phyloP scores from a whole-genome alignment of 2,797 vertebrate species.

The Tenualosa thibaudeaui region DNA sequence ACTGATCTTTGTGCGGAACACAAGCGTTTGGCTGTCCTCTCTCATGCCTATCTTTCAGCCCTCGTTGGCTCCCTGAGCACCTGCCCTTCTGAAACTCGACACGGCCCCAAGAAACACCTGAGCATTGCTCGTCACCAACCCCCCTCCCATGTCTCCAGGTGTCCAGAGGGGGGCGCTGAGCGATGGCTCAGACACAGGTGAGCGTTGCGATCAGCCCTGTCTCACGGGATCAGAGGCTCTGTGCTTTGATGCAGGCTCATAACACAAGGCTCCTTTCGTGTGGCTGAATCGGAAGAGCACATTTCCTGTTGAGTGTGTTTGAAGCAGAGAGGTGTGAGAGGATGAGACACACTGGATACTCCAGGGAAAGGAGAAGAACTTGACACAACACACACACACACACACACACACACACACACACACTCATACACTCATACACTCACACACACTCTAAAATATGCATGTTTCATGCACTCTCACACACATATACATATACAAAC shows the following conservation, averaged over 20 bases:
- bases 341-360: neutral
- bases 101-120: neutral
- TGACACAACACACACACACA: neutral
- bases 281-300: neutral
- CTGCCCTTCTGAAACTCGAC: conserved; percentile 68
- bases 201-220: neutral
- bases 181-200: neutral
- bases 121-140: neutral
- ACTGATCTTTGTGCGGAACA: conserved; percentile 77
- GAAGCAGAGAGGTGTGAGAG: neutral
- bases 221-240: neutral
- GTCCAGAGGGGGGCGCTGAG: conserved; percentile 26
- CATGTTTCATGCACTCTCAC: neutral
- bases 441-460: neutral
- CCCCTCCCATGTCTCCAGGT: conserved; percentile 36
- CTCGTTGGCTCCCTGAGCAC: conserved; percentile 65
- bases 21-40: conserved; percentile 76
- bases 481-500: neutral
- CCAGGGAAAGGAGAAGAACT: neutral
- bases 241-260: conserved; percentile 30
- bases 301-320: neutral
- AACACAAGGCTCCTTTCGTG: conserved; percentile 8
- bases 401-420: neutral
- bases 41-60: conserved; percentile 71
- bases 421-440: neutral